A percentile compares a stretch with the other conserved stretches of the same genome.
These are phyloP conservation scores for Chelidonichthys spinosus DNA, from an alignment of 2,797 vertebrate species.

Conservation along the genomic window DNA sequence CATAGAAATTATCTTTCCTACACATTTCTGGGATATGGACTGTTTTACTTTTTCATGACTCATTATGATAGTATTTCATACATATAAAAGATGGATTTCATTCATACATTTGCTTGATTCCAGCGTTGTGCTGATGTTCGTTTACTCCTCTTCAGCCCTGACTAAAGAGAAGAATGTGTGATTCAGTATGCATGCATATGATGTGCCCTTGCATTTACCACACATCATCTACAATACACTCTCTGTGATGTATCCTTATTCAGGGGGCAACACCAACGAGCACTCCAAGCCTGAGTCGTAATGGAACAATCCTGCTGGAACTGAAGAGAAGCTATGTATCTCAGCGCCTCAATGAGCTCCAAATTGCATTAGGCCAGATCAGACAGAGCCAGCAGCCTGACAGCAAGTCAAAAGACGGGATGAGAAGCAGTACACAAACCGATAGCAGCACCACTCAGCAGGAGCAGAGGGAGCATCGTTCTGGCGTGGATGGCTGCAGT, in stretches of 20 bases:
- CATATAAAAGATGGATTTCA: constrained; percentile 14
- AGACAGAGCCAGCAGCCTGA: constrained; percentile 63
- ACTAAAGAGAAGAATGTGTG: constrained; percentile 20
- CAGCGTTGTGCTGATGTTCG: constrained; percentile 15
- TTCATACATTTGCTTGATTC: constrained; percentile 9
- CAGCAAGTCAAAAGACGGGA: constrained; percentile 54
- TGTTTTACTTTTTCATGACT: background rate
- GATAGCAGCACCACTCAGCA: constrained; percentile 52
- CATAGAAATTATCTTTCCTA: constrained; percentile 5
- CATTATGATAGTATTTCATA: background rate
- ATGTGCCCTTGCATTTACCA: constrained; percentile 10
- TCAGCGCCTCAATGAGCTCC: constrained; percentile 82
- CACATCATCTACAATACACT: constrained; percentile 20
- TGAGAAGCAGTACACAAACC: constrained; percentile 39
- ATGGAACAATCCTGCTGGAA: constrained; percentile 81
- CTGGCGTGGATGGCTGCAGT: constrained; percentile 26
- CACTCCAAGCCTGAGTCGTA: constrained; percentile 68
- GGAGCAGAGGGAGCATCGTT: constrained; percentile 26
- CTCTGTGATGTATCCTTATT: constrained; percentile 27
- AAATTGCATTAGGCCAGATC: constrained; percentile 75
- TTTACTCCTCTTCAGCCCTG: constrained; percentile 9
- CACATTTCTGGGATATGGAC: background rate
- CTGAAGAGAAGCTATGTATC: constrained; percentile 79
- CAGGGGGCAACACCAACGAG: constrained; percentile 61
- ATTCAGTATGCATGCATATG: constrained; percentile 19